A percentile compares a stretch with the other conserved stretches of the same genome.
phyloP scores from a whole-genome alignment of 2,113 vertebrate species.

The Boulengeromyrus knoepffleri region DNA sequence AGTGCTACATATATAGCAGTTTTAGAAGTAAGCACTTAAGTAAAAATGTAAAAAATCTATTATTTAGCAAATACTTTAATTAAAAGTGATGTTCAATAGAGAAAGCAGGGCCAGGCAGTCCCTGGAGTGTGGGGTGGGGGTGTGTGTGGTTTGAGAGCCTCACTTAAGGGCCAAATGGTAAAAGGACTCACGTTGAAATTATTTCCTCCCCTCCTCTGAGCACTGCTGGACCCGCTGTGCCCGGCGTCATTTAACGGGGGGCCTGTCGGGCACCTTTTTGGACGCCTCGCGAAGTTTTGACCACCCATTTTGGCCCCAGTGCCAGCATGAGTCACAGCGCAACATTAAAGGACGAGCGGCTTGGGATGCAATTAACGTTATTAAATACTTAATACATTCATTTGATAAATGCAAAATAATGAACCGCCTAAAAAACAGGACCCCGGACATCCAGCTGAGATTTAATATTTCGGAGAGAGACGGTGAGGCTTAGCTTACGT shows the following conservation, averaged over 20 bases:
- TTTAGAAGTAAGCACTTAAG: not conserved
- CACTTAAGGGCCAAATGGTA: not conserved
- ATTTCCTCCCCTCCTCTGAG: not conserved
- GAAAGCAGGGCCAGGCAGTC: not conserved
- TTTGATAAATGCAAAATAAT: slow-evolving; percentile 1
- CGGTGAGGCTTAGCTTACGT: not conserved
- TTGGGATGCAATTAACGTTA: slow-evolving; percentile 1
- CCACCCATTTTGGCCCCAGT: not conserved
- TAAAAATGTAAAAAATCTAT: no score
- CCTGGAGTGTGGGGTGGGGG: not conserved
- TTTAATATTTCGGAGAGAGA: not conserved
- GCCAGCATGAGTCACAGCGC: not conserved
- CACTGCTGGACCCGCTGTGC: not conserved
- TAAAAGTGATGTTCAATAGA: not conserved
- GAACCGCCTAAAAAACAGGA: not conserved
- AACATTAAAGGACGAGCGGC: not conserved
- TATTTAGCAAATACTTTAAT: not conserved
- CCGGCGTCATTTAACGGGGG: not conserved
- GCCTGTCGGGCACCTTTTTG: not conserved
- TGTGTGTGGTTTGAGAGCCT: not conserved
- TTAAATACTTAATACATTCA: not conserved
- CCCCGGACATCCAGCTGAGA: not conserved
- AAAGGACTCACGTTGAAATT: not conserved
- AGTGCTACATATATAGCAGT: not conserved
- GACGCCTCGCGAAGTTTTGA: not conserved